phyloP scores from a whole-genome alignment of 2,888 invertebrate genomes.

The Dryadula phaetusa region DNA sequence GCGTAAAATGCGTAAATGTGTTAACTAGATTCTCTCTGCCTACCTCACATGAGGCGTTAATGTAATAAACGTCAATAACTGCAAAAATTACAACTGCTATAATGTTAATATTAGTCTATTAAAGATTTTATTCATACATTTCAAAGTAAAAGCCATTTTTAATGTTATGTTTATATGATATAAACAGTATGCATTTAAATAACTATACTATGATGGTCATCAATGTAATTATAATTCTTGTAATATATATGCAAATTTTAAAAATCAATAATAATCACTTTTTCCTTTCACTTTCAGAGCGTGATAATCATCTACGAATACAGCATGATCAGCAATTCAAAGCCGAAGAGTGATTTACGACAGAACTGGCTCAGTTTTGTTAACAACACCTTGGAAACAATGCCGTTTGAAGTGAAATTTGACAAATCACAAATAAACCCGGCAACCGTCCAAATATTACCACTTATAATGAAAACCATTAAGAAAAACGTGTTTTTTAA shows the following conservation, averaged over 20 bases:
- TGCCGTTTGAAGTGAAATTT: conserved; percentile 56
- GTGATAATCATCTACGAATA: conserved; percentile 70
- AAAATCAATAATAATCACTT: conserved; percentile 12
- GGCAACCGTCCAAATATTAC: conserved; percentile 62
- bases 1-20: too few species aligned
- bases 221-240: background rate
- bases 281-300: conserved; percentile 60
- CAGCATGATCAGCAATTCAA: conserved; percentile 54
- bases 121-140: too few species aligned
- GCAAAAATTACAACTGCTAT: too few species aligned
- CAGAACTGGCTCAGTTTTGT: conserved; percentile 61
- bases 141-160: background rate
- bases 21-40: too few species aligned
- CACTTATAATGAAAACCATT: conserved; percentile 65
- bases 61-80: too few species aligned
- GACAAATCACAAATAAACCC: conserved; percentile 55
- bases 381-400: conserved; percentile 56
- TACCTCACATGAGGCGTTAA: too few species aligned
- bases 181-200: background rate
- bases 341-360: conserved; percentile 48
- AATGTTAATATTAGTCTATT: too few species aligned
- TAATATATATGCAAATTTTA: background rate
- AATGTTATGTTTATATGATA: background rate
- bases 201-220: background rate
- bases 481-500: conserved; percentile 63